Percentiles rank a stretch among this genome's conserved stretches.
phyloP scores from a whole-genome alignment of 2,888 invertebrate genomes.

The Galeopsomyia nigrocyanea region DNA sequence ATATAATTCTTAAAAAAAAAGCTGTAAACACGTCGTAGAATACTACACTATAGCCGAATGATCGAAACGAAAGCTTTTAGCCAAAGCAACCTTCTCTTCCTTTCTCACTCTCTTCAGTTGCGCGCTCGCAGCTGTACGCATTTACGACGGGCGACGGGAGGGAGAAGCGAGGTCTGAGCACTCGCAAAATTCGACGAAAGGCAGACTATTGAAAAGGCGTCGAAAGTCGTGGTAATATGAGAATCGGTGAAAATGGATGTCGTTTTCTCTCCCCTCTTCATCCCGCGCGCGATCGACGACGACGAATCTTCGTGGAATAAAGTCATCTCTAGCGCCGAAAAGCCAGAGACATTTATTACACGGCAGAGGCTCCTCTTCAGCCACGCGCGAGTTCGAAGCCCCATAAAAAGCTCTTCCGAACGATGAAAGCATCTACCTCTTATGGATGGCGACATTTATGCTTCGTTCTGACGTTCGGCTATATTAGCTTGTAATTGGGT shows the following conservation, averaged over 20 bases:
- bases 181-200: background rate
- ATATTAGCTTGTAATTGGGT: too few species aligned
- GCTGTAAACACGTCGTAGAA: too few species aligned
- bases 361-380: conserved; percentile 10
- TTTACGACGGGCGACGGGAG: background rate
- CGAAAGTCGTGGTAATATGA: conserved; percentile 15
- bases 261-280: background rate
- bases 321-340: conserved; percentile 15
- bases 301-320: conserved; percentile 28
- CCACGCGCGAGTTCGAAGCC: conserved; percentile 4
- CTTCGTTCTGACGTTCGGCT: too few species aligned
- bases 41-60: too few species aligned
- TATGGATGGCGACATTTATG: conserved; percentile 18
- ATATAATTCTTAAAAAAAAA: too few species aligned
- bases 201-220: background rate
- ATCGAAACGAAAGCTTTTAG: too few species aligned
- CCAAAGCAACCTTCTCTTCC: too few species aligned
- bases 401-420: conserved; percentile 19
- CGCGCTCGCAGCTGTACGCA: too few species aligned
- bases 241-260: conserved; percentile 41
- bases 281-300: background rate
- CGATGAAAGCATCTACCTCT: conserved; percentile 16
- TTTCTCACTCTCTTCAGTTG: too few species aligned
- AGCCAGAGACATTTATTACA: conserved; percentile 36
- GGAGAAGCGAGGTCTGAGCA: background rate